Evolutionary conservation across 1,140 invertebrate genomes (phyloP), one percentile per base, ranked within the genome.

Genomic region (Muscidifurax raptorellus): DNA sequence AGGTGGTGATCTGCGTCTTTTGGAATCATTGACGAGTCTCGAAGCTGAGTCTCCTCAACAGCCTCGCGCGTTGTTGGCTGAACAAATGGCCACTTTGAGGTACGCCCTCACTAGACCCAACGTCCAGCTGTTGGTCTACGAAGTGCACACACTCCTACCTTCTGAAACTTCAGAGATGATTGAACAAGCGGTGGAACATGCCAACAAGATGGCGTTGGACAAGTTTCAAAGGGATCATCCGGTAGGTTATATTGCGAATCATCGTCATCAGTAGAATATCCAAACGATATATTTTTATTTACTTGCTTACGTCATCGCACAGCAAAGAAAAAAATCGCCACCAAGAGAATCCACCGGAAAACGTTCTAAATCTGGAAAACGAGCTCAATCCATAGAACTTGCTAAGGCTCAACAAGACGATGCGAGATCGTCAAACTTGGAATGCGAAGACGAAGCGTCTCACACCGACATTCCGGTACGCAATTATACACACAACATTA

Each of bases 61-160:
- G 22, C 88, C 91, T 6, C 86, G 81, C 5, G 67, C 79, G 1
- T 83, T 90, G 0, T 72, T 91, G 2, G 80, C 86, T 40, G 90
- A 92, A 40, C 92, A 93, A 74, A 85, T 92, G 79, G 74, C 88
- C 25, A 91, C 90, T 7, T 80, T 93, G 1, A 91, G 90, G 25
- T 87, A 91, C 59, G 90, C 91, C 5, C 77, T 93, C 12, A 91
- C 89, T 0, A 88, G 88, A 30, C 92, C 92, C 0, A 92, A 94
- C 86, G 90, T 94, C 12, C 93, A 94, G 71, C 88, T 94, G 6
- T 82, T 94, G 0, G 87, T 94, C 77, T 94, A 94, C 84, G 92
- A 94, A 82, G 92, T 91, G 0, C 93, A 94, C 83, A 94, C 93
- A 7, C 87, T 92, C 66, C 86, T 93, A 12, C 89, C 90, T 0